These are phyloP conservation scores for Sceloporus undulatus DNA, from an alignment of 2,113 vertebrate genomes.

Conservation along the genomic window DNA sequence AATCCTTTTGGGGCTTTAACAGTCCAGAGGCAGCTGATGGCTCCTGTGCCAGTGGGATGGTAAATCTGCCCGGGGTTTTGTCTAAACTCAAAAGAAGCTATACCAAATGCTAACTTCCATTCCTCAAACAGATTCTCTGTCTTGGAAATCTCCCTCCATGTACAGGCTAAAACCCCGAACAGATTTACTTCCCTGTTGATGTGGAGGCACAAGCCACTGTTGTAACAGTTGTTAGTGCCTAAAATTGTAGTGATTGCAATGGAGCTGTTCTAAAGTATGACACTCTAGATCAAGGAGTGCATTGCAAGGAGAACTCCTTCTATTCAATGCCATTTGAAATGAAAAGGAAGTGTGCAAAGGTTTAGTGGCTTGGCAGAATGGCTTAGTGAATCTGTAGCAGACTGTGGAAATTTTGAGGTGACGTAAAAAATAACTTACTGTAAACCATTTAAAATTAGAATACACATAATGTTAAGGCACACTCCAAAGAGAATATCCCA, in stretches of 20 bases:
- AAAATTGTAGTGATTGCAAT: background rate
- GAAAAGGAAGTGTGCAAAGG: too few species aligned
- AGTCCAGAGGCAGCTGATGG: too few species aligned
- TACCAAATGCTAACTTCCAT: too few species aligned
- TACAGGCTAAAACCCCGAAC: too few species aligned
- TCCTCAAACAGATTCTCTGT: too few species aligned
- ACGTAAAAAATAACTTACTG: background rate
- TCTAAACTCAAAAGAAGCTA: too few species aligned
- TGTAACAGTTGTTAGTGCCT: background rate
- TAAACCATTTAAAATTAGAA: slow-evolving; percentile 4
- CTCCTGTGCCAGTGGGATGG: too few species aligned
- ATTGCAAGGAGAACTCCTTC: background rate
- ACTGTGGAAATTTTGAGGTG: background rate
- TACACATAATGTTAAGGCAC: background rate
- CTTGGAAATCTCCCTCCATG: too few species aligned
- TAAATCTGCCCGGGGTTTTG: too few species aligned
- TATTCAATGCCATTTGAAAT: background rate
- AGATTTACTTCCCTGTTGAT: too few species aligned
- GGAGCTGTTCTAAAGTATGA: background rate
- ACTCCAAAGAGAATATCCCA: background rate
- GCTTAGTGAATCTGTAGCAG: background rate
- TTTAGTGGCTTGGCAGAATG: background rate
- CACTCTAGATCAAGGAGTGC: background rate
- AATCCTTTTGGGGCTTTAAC: too few species aligned
- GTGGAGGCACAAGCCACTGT: too few species aligned